A percentile compares a stretch with the other conserved stretches of the same genome.
phyloP scores from a whole-genome alignment of 2,888 invertebrate genomes.

The Gymnoscelis rufifasciata region DNA sequence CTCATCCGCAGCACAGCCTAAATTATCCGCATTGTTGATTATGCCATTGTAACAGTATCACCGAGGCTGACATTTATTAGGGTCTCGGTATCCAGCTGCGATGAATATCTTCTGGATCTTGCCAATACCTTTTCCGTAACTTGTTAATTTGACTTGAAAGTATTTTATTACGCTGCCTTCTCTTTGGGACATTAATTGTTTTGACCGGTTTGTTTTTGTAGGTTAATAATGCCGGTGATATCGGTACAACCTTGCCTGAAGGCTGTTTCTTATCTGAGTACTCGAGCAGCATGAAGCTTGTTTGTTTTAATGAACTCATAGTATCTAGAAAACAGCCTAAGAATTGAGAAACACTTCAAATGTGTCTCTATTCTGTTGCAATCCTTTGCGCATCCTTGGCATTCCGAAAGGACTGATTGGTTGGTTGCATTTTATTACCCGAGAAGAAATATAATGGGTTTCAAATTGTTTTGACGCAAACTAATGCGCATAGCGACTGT shows the following conservation, averaged over 20 bases:
- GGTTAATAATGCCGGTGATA: slow-evolving; percentile 42
- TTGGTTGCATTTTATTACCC: slow-evolving; percentile 14
- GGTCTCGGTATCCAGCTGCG: not conserved
- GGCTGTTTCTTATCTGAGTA: slow-evolving; percentile 37
- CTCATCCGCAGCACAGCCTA: slow-evolving; percentile 1
- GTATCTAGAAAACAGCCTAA: too few relatives aligned
- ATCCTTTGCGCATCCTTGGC: slow-evolving; percentile 8
- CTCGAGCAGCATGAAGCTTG: slow-evolving; percentile 25
- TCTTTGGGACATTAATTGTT: slow-evolving; percentile 19
- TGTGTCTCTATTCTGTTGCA: not conserved
- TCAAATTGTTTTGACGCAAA: slow-evolving; percentile 4
- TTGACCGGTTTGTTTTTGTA: slow-evolving; percentile 39
- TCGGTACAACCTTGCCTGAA: slow-evolving; percentile 43
- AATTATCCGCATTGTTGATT: slow-evolving; percentile 1
- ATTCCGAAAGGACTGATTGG: slow-evolving; percentile 8
- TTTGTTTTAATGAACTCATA: slow-evolving; percentile 1
- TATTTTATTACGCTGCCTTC: not conserved
- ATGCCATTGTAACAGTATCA: not conserved
- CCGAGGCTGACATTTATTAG: not conserved
- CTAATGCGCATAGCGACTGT: slow-evolving; percentile 6
- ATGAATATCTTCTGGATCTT: not conserved
- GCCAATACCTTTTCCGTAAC: slow-evolving; percentile 3
- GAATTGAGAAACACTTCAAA: not conserved
- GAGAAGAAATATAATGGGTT: slow-evolving; percentile 6
- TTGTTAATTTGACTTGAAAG: slow-evolving; percentile 1